Base-by-base conservation (phyloP, 2,113 vertebrate species). In the Ondatra zibethicus region DNA sequence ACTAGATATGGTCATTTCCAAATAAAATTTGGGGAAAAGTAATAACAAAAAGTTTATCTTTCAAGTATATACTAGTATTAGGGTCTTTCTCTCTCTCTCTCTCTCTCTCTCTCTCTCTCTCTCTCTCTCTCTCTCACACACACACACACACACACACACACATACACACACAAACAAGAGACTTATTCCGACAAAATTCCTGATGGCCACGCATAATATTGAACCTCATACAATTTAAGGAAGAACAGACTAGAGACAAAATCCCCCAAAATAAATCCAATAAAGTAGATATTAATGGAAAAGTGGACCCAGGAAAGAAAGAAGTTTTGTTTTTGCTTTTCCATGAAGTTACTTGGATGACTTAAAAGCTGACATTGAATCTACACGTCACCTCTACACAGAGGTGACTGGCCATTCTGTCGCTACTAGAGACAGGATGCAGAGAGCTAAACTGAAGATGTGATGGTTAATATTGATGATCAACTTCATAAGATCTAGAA, bases 171-270 rank as follows among this genome's bases (percentile, higher is more conserved):
- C 19, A 21, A 0, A 88, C 7, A 36, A 9, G 14, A 45, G 1
- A 21, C 25, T 42, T 89, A 19, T 1, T 2, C 13, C 11, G 36
- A 19, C 7, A 29, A 4, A 82, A 17, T 45, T 93, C 84, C 16
- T 87, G 72, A 88, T 36, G n/a, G 13, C 14, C 45, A 87, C 14
- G 77, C 3, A 81, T 45, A 73, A 90, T 90, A n/a, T 81, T 81
- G 7, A 27, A 73, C 61, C 73, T 65, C 13, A 86, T 47, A 86
- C 39, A 75, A 4, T 58, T 94, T 94, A 19, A 77, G 3, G 36
- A 88, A 68, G 17, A 94, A 65, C 39, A 45, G 65, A 14, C 72
- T 85, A 93, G 89, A 33, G 45, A 23, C 72, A 90, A 93, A 94
- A 92, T 86, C 58, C 63, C 55, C 66, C 7, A 9, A 93, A 94